These are phyloP conservation scores for Ariolimax columbianus DNA, from an alignment of 2,888 invertebrate genomes.

Conservation along the genomic window DNA sequence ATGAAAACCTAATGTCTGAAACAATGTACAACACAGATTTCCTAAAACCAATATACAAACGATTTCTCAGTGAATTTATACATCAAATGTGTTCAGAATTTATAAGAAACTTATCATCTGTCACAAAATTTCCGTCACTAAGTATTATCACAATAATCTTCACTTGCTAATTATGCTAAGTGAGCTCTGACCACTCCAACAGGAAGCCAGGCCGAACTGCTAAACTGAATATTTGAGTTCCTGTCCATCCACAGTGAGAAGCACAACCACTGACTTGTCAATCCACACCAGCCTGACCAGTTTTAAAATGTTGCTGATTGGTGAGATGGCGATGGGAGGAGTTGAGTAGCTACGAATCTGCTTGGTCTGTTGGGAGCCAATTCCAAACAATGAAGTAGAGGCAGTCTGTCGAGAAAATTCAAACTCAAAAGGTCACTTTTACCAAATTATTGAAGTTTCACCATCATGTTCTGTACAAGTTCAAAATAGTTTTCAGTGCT, in stretches of 20 bases:
- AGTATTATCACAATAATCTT: neutral
- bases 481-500: neutral
- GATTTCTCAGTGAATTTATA: neutral
- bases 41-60: too few species aligned
- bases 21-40: too few species aligned
- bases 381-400: slow-evolving; percentile 92
- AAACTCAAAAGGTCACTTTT: neutral
- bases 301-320: slow-evolving; percentile 86
- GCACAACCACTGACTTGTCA: slow-evolving; percentile 92
- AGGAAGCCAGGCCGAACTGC: neutral
- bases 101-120: neutral
- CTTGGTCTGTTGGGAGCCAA: slow-evolving; percentile 97
- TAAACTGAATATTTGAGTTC: slow-evolving; percentile 81
- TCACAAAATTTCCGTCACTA: neutral
- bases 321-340: slow-evolving; percentile 70
- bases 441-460: neutral
- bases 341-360: slow-evolving; percentile 95
- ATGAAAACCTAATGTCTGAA: too few species aligned
- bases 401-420: slow-evolving; percentile 81
- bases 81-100: neutral
- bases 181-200: neutral
- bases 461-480: too few species aligned
- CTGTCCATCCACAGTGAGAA: slow-evolving; percentile 96
- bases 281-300: slow-evolving; percentile 97
- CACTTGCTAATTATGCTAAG: neutral